Percentiles rank a stretch among this genome's conserved stretches.
Conservation (phyloP, 2,888 invertebrate species). For the Papilio elwesi region DNA sequence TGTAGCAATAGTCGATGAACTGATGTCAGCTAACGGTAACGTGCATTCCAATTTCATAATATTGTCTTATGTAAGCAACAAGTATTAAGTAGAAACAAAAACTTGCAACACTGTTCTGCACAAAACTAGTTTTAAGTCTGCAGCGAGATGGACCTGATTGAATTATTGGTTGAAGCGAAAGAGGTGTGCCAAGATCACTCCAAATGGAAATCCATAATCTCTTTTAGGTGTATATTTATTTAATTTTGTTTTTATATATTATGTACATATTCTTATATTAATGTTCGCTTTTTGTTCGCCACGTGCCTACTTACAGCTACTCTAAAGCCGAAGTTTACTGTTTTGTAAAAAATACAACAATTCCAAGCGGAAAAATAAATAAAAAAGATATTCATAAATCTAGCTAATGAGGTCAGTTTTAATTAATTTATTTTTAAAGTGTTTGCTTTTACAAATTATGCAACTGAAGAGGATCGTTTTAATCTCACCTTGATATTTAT, state of each 20-base stretch:
- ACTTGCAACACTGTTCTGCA: constrained; percentile 15
- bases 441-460: neutral
- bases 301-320: too few relatives aligned
- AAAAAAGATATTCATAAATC: neutral
- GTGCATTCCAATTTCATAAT: constrained; percentile 18
- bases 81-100: constrained; percentile 31
- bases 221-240: too few relatives aligned
- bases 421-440: neutral
- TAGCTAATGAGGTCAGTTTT: neutral
- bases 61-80: constrained; percentile 29
- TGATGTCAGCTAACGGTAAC: constrained; percentile 5
- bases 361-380: neutral
- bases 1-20: neutral
- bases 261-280: too few relatives aligned
- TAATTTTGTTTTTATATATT: too few relatives aligned
- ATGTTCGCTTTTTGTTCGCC: too few relatives aligned
- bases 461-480: neutral
- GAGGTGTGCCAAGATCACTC: too few relatives aligned
- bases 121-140: constrained; percentile 17
- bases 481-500: constrained; percentile 13
- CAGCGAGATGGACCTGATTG: constrained; percentile 17
- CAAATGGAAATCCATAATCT: too few relatives aligned
- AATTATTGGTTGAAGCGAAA: neutral
- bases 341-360: too few relatives aligned
- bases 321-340: too few relatives aligned